Evolutionary conservation across 2,113 vertebrate genomes (phyloP).

Genomic region (Apteryx owenii): DNA sequence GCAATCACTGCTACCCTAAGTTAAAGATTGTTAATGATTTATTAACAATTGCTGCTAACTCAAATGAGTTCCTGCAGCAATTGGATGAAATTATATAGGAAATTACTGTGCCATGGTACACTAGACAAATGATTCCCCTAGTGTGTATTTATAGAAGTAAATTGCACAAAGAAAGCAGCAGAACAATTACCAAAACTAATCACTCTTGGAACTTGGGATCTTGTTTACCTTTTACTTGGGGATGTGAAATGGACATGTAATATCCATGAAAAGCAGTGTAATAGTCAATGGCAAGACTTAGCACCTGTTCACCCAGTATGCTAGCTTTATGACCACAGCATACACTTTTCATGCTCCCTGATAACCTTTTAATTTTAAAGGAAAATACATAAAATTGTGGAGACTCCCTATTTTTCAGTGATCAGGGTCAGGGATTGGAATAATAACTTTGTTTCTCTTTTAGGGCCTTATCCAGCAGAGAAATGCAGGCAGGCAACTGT

Average conservation of each 20-base stretch:
- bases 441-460: not conserved
- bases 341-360: not conserved
- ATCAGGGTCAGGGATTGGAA: not conserved
- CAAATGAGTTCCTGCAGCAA: conserved; percentile 74
- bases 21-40: conserved; percentile 74
- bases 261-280: conserved; percentile 1
- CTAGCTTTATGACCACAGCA: not conserved
- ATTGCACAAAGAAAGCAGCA: conserved; percentile 44
- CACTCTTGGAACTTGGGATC: conserved; percentile 44
- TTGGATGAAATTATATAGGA: conserved; percentile 68
- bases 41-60: conserved; percentile 55
- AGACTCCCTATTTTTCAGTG: not conserved
- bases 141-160: conserved; percentile 48
- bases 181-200: conserved; percentile 66
- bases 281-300: not conserved
- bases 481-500: not conserved
- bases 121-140: conserved; percentile 58
- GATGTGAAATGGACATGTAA: conserved; percentile 31
- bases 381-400: not conserved
- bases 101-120: conserved; percentile 59
- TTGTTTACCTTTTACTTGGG: conserved; percentile 59
- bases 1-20: conserved; percentile 56
- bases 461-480: not conserved
- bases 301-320: not conserved
- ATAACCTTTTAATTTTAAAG: not conserved